Evolutionary conservation across 1,140 invertebrate species (phyloP).

Genomic region (Ruditapes philippinarum): DNA sequence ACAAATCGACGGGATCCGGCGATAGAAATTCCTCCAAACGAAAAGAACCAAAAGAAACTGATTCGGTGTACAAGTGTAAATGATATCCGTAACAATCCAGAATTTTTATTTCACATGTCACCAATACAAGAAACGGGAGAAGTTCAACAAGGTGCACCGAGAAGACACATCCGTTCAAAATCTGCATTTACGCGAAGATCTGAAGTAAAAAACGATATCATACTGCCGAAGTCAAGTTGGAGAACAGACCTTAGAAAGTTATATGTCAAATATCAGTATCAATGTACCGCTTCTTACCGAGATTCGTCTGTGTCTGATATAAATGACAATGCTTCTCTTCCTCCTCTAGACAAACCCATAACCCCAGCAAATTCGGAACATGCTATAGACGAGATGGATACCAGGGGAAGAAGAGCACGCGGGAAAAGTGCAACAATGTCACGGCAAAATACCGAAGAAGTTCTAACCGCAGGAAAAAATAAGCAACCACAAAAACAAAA

Average conservation of each 20-base stretch:
- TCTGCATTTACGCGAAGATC: conserved; percentile 45
- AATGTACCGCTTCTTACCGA: conserved; percentile 52
- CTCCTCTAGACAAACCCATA: conserved; percentile 49
- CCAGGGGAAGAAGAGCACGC: conserved; percentile 9
- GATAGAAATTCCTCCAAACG: conserved; percentile 33
- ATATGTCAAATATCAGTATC: conserved; percentile 45
- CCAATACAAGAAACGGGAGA: background rate
- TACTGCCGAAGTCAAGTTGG: conserved; percentile 15
- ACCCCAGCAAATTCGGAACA: conserved; percentile 59
- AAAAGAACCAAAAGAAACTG: conserved; percentile 65
- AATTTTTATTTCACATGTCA: conserved; percentile 74
- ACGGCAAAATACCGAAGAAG: conserved; percentile 43
- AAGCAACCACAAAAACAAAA: conserved; percentile 32
- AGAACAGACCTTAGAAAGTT: conserved; percentile 50
- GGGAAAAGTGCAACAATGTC: conserved; percentile 29
- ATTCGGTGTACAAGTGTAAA: conserved; percentile 71
- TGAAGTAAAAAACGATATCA: conserved; percentile 25
- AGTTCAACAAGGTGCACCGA: background rate
- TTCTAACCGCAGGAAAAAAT: conserved; percentile 13
- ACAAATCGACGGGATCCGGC: background rate
- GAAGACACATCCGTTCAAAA: conserved; percentile 31
- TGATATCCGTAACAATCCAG: conserved; percentile 78
- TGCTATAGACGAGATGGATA: conserved; percentile 19
- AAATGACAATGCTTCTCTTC: conserved; percentile 41
- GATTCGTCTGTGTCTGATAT: background rate